These are phyloP conservation scores for Peromyscus eremicus DNA, from an alignment of 2,797 vertebrate genomes.

Conservation along the genomic window DNA sequence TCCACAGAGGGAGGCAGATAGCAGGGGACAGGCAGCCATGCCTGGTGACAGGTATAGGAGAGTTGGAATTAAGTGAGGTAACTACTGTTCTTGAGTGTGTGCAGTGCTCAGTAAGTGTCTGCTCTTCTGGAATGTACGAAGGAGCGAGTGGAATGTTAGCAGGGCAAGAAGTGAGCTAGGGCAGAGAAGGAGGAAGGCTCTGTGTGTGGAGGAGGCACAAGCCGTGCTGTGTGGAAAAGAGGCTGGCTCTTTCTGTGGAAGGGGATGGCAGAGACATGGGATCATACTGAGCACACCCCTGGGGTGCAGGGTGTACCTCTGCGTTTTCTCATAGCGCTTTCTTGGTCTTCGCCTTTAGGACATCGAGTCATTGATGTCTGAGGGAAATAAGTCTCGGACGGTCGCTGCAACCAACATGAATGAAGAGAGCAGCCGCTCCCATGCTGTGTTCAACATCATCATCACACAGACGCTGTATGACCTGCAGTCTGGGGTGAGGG, in stretches of 20 bases:
- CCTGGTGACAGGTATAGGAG: neutral
- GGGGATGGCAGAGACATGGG: neutral
- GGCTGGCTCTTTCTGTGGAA: neutral
- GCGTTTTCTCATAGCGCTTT: constrained; percentile 5
- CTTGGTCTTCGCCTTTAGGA: constrained; percentile 89
- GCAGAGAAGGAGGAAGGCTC: neutral
- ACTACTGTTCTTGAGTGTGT: neutral
- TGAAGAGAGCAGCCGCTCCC: constrained; percentile 98
- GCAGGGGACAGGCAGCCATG: neutral
- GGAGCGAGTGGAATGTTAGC: neutral
- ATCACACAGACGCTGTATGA: constrained; percentile 98
- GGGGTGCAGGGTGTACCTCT: neutral
- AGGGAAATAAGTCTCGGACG: constrained; percentile 98
- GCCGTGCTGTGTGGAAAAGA: accelerated
- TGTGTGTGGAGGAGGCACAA: neutral
- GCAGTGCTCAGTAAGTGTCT: neutral
- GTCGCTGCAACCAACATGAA: constrained; percentile 99
- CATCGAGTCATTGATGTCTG: constrained; percentile 98
- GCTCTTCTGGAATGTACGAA: neutral
- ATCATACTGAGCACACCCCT: neutral
- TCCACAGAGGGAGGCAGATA: neutral
- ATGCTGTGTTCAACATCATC: constrained; percentile 98
- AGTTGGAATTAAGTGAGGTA: neutral
- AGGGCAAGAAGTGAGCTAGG: neutral
- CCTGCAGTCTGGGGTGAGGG: constrained; percentile 95